Evolutionary conservation across 2,113 vertebrate species (phyloP).

Genomic region (Spilogale gracilis): DNA sequence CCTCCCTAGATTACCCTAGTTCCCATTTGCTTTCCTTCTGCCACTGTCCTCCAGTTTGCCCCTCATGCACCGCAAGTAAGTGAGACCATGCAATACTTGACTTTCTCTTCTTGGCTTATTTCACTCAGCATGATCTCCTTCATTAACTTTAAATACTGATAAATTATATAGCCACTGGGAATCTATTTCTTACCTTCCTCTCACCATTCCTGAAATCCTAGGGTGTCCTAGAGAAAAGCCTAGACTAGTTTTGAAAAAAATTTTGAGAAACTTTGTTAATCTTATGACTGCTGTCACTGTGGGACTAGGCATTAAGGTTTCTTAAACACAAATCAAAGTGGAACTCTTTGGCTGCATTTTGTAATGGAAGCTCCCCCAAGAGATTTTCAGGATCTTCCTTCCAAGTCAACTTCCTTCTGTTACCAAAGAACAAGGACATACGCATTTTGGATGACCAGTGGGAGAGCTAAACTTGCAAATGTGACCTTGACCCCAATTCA

Average conservation of each 20-base stretch:
- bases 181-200: background rate
- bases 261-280: background rate
- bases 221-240: background rate
- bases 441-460: background rate
- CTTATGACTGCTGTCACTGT: background rate
- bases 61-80: too few relatives aligned
- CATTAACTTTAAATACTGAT: constrained; percentile 25
- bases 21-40: too few relatives aligned
- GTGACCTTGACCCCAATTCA: background rate
- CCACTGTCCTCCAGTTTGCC: too few relatives aligned
- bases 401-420: background rate
- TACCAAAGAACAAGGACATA: background rate
- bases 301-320: background rate
- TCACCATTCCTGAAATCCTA: background rate
- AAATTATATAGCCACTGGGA: background rate
- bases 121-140: too few relatives aligned
- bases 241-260: background rate
- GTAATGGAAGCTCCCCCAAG: background rate
- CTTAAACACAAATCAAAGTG: background rate
- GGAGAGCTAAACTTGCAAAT: background rate
- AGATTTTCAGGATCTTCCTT: background rate
- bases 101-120: too few relatives aligned
- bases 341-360: background rate
- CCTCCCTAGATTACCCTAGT: too few relatives aligned
- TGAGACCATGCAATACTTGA: too few relatives aligned